phyloP scores from a whole-genome alignment of 2,797 vertebrate species.

The Rhinella marina region DNA sequence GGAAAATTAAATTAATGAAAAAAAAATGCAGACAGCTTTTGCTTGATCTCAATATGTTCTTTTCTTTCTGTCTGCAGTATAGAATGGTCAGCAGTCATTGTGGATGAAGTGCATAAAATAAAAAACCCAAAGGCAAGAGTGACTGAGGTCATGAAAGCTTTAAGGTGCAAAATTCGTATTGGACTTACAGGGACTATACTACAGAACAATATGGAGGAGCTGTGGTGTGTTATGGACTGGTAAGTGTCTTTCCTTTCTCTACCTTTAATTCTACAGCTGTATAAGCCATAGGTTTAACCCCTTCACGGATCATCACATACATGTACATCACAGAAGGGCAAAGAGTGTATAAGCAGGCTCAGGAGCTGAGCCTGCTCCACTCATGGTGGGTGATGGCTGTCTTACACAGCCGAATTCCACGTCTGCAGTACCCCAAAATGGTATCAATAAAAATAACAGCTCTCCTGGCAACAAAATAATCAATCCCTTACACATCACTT shows the following conservation, averaged over 20 bases:
- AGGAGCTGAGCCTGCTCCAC: too few relatives aligned
- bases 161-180: constrained; percentile 86
- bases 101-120: constrained; percentile 94
- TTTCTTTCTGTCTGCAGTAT: constrained; percentile 75
- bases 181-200: constrained; percentile 96
- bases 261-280: background rate
- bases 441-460: too few relatives aligned
- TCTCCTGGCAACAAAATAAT: too few relatives aligned
- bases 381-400: too few relatives aligned
- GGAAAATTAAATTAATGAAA: too few relatives aligned
- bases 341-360: too few relatives aligned
- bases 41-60: background rate
- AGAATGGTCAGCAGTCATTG: constrained; percentile 90
- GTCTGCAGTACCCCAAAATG: too few relatives aligned
- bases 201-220: constrained; percentile 94
- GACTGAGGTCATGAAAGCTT: constrained; percentile 89
- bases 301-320: too few relatives aligned
- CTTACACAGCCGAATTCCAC: too few relatives aligned
- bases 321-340: too few relatives aligned
- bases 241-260: constrained; percentile 64
- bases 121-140: constrained; percentile 93
- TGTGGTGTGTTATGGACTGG: constrained; percentile 99
- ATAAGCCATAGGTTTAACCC: background rate
- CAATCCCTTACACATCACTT: too few relatives aligned
- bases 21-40: background rate